These are phyloP conservation scores for Callithrix jacchus DNA, from an alignment of 2,113 vertebrate species.

Conservation along the genomic window DNA sequence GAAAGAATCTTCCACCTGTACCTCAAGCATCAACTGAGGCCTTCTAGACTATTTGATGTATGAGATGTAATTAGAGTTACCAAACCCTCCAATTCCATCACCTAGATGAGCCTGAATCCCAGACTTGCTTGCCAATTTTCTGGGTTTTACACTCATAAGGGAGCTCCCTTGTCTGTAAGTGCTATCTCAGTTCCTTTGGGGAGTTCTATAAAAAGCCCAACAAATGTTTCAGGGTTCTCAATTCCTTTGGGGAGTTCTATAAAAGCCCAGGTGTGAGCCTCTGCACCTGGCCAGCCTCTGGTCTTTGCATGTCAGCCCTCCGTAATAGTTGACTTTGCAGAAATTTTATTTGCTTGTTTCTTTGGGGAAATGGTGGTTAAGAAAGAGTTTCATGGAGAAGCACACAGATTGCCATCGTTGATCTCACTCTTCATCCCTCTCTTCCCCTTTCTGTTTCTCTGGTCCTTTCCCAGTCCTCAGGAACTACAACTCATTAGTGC, in stretches of 20 bases:
- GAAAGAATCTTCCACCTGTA: not conserved
- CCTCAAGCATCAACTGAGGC: not conserved
- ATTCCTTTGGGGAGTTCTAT: too few species aligned
- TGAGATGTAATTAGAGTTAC: not conserved
- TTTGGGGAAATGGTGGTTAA: rapidly evolving
- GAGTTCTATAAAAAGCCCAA: not conserved
- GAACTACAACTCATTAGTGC: not conserved
- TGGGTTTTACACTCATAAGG: not conserved
- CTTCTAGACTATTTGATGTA: not conserved
- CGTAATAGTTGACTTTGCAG: not conserved
- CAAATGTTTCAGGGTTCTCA: not conserved
- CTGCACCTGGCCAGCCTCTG: too few species aligned
- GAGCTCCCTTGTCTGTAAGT: not conserved
- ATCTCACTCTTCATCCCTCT: not conserved
- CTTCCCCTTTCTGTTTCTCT: not conserved
- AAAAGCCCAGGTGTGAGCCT: too few species aligned
- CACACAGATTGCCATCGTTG: not conserved
- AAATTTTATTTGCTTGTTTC: not conserved
- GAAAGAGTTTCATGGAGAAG: not conserved
- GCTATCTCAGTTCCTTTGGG: not conserved
- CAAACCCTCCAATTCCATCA: not conserved
- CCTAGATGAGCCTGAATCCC: not conserved
- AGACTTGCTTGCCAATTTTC: not conserved
- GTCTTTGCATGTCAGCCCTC: too few species aligned
- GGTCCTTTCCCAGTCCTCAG: not conserved